Percentiles rank a stretch among this genome's conserved stretches.
These are phyloP conservation scores for Alectoris magna DNA, from an alignment of 2,797 vertebrate genomes.

Conservation along the genomic window DNA sequence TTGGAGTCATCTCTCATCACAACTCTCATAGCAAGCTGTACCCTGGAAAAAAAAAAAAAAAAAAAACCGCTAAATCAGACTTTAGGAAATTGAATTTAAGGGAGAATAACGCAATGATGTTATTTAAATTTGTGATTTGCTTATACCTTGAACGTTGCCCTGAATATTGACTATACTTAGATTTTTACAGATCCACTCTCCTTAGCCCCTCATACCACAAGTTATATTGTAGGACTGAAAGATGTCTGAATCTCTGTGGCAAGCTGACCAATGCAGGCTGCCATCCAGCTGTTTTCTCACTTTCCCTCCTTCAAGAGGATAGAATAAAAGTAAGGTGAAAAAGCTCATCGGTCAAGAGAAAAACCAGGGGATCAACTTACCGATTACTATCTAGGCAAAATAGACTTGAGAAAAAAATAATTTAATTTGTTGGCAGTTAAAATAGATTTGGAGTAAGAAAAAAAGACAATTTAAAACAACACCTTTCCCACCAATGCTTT, in stretches of 20 bases:
- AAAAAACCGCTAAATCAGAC: not conserved
- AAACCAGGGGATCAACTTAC: not conserved
- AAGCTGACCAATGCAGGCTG: not conserved
- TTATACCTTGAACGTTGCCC: not conserved
- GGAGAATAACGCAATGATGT: not conserved
- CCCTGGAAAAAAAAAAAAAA: not conserved
- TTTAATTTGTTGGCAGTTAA: not conserved
- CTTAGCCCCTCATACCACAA: not conserved
- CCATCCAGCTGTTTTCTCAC: not conserved
- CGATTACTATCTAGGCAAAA: not conserved
- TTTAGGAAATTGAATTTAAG: not conserved
- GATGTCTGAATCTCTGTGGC: not conserved
- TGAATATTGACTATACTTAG: not conserved
- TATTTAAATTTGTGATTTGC: not conserved
- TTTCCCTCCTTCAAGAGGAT: not conserved
- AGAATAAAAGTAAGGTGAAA: not conserved
- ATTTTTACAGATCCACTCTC: not conserved
- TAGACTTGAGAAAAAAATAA: not conserved
- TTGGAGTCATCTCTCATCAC: not conserved
- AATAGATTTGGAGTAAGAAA: not conserved
- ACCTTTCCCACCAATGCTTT: not conserved
- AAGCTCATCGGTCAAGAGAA: not conserved
- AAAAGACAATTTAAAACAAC: not conserved
- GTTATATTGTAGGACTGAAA: not conserved
- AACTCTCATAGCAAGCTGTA: not conserved